Evolutionary conservation across 23 tunicate species (phyloP).

Genomic region (Aplidium turbinatum): DNA sequence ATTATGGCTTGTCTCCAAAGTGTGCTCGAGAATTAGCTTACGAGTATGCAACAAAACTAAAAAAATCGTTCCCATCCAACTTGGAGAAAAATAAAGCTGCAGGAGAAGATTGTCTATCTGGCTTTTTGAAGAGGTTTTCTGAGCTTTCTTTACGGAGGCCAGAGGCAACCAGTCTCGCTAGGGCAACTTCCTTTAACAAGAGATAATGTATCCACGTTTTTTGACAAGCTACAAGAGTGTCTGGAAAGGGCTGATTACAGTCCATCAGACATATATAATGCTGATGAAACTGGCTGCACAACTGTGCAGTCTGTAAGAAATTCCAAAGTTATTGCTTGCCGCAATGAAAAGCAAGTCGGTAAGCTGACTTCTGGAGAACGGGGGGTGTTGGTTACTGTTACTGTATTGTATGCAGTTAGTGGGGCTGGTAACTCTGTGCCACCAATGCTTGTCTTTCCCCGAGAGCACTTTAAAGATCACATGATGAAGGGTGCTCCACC

Average conservation of each 20-base stretch:
- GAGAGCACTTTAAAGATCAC: constrained; percentile 3
- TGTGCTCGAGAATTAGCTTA: neutral
- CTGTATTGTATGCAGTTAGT: neutral
- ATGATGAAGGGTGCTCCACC: constrained; percentile 27
- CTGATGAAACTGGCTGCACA: constrained; percentile 19
- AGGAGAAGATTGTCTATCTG: neutral
- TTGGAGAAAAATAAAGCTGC: neutral
- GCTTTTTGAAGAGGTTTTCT: neutral
- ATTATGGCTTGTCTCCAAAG: neutral
- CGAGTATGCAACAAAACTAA: neutral
- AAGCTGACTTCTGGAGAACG: constrained; percentile 1
- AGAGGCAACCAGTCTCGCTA: neutral
- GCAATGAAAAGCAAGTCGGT: constrained; percentile 5
- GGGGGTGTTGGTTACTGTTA: constrained; percentile 7
- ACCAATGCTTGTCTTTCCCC: constrained; percentile 2
- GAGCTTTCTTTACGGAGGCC: neutral
- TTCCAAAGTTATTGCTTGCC: neutral
- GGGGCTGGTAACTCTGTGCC: constrained; percentile 9
- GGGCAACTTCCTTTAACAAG: constrained; percentile 12
- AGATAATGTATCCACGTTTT: neutral
- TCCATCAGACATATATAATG: constrained; percentile 4
- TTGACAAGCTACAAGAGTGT: neutral
- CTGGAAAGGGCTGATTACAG: neutral
- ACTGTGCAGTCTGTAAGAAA: neutral
- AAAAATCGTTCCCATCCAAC: neutral